These are phyloP conservation scores for Elephas maximus DNA, from an alignment of 2,113 vertebrate genomes.

Conservation along the genomic window DNA sequence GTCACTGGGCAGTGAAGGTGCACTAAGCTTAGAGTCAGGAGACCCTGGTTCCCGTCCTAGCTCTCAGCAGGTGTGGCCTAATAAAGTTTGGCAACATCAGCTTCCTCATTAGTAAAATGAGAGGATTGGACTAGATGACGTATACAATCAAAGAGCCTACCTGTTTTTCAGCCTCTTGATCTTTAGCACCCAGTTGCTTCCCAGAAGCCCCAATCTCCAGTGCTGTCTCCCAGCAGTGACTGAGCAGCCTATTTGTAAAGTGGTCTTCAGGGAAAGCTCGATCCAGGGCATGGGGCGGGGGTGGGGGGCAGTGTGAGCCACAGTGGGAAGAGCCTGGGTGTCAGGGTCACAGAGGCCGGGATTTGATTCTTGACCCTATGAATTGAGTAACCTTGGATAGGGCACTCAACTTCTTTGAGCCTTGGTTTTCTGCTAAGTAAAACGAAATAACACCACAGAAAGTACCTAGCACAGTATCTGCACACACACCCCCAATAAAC, in stretches of 20 bases:
- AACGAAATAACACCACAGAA: not conserved
- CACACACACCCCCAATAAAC: accelerated
- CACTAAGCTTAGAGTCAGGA: not conserved
- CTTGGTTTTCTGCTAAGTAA: not conserved
- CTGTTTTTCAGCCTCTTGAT: not conserved
- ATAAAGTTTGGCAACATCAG: not conserved
- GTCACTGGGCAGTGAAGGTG: not conserved
- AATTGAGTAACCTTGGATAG: not conserved
- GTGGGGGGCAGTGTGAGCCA: not conserved
- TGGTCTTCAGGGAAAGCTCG: not conserved
- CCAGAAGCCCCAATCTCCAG: not conserved
- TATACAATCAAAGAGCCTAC: not conserved
- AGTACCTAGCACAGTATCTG: accelerated
- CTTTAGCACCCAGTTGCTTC: not conserved
- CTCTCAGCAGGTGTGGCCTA: not conserved
- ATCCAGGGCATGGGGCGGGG: accelerated
- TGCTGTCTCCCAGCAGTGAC: not conserved
- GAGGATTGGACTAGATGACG: accelerated
- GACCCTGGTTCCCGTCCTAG: not conserved
- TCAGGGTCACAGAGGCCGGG: not conserved
- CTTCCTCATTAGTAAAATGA: not conserved
- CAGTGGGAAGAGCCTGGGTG: not conserved
- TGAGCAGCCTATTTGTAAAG: not conserved
- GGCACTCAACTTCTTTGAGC: not conserved
- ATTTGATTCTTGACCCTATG: not conserved